Base-by-base conservation (phyloP, 2,113 vertebrate species). In the Myotis lucifugus region DNA sequence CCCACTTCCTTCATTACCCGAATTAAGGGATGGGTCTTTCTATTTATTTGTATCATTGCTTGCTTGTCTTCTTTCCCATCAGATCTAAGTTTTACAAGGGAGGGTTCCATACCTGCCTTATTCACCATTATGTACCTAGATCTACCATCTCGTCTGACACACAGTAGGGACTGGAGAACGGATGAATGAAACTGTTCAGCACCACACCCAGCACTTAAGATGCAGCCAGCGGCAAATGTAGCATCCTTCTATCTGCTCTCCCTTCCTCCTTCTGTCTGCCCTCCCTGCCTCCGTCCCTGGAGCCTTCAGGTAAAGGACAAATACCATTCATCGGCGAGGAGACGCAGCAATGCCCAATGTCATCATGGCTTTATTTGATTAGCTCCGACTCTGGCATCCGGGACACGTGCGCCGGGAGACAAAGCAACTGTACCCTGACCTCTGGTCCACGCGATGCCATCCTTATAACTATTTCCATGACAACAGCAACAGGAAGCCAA, bases 401-500 rank as follows among this genome's bases (percentile, higher is more conserved):
- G 92, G 88, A 91, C 87, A 84, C 40, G 3, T 89, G 88, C 74
- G 77, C 92, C 56, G 67, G 52, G 21, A 96, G 77, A 59, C 84
- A 19, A 6, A 6, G 89, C 73, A 69, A 93, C 34, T 27, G 46
- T 76, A 21, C 27, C 0, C 76, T 56, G 25, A 93, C 94, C 97
- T 94, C 94, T 90, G 89, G 89, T 93, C 95, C 90, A 50, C 1
- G 3, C 8, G 0, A 77, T 88, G 78, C 86, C 72, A 64, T 88
- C 73, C 94, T 87, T 46, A 2, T 85, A 89, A 91, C 69, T 0
- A 98, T 98, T 96, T 97, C 98, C 97, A 97, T 96, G 98, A 97
- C 97, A 98, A 98, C 97, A 32, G 95, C 40, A 40, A 42, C 50
- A 2, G 23, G 88, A 56, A 90, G 90, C 91, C 56, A 93, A 15